A percentile compares a stretch with the other conserved stretches of the same genome.
These are phyloP conservation scores for Acanthococcus lagerstroemiae DNA, from an alignment of 2,888 invertebrate genomes.

Conservation along the genomic window DNA sequence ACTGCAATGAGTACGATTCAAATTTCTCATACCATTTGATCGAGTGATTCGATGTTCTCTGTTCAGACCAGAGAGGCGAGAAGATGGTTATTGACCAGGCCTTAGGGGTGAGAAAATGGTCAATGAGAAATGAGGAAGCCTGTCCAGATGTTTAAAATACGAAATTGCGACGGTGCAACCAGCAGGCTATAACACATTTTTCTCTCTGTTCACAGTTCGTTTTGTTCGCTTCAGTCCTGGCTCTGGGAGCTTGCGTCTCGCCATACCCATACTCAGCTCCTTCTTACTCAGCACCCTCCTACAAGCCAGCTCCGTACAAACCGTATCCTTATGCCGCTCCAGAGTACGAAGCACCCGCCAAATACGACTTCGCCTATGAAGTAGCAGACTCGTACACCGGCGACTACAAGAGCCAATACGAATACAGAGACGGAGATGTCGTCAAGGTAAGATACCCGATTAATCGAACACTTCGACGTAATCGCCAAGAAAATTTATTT, in stretches of 20 bases:
- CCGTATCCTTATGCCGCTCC: slow-evolving; percentile 4
- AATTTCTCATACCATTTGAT: no score
- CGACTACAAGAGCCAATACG: slow-evolving; percentile 35
- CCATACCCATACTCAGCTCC: slow-evolving; percentile 19
- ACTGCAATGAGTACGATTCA: no score
- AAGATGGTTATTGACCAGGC: no score
- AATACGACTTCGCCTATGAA: slow-evolving; percentile 36
- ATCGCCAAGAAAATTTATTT: not conserved
- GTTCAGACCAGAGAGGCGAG: no score
- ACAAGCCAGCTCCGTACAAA: slow-evolving; percentile 7
- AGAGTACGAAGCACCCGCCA: slow-evolving; percentile 34
- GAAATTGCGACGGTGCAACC: no score
- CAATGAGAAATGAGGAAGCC: no score
- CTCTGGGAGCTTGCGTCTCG: slow-evolving; percentile 22
- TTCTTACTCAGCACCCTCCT: slow-evolving; percentile 8
- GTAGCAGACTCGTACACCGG: slow-evolving; percentile 36
- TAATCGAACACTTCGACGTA: not conserved
- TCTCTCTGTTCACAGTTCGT: slow-evolving; percentile 1
- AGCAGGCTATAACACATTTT: no score
- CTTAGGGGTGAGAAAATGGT: no score
- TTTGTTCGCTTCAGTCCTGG: slow-evolving; percentile 10
- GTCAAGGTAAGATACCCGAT: slow-evolving; percentile 32
- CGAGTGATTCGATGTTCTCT: no score
- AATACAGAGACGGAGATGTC: slow-evolving; percentile 34
- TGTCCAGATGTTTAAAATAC: no score